These are phyloP conservation scores for Anguilla obscura DNA, from an alignment of 2,797 vertebrate species.

Conservation along the genomic window DNA sequence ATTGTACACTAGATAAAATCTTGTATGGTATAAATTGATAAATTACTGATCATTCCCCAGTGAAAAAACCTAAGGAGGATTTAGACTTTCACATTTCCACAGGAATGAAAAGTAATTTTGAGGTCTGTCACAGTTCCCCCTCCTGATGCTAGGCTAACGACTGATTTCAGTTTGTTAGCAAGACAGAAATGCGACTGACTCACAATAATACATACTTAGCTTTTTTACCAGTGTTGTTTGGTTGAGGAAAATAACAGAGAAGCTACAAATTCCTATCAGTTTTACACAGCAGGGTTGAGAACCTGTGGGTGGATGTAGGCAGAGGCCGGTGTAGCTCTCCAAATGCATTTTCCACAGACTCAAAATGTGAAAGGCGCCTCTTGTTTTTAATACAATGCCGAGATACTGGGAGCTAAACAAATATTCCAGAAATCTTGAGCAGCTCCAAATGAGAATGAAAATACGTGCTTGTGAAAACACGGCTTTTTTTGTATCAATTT, in stretches of 20 bases:
- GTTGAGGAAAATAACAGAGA: constrained; percentile 7
- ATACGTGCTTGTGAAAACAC: not conserved
- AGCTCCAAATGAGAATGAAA: not conserved
- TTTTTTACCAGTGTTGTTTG: not conserved
- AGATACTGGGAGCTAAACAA: constrained; percentile 4
- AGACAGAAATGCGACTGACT: not conserved
- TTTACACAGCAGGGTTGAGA: not conserved
- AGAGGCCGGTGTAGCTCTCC: not conserved
- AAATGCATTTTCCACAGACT: constrained; percentile 16
- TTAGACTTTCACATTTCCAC: not conserved
- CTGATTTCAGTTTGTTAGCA: not conserved
- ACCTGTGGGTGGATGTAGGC: not conserved
- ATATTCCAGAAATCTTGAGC: constrained; percentile 23
- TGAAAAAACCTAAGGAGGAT: not conserved
- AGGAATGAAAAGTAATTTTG: not conserved
- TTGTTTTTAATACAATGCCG: constrained; percentile 21
- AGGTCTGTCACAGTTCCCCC: not conserved
- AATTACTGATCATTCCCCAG: not conserved
- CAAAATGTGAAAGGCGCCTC: not conserved
- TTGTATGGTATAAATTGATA: not conserved
- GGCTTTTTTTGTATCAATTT: not conserved
- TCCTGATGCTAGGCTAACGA: not conserved
- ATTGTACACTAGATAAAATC: not conserved
- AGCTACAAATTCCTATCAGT: not conserved
- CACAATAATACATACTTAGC: not conserved